phyloP scores from a whole-genome alignment of 1,140 invertebrate species.

The Chlorops oryzae region DNA sequence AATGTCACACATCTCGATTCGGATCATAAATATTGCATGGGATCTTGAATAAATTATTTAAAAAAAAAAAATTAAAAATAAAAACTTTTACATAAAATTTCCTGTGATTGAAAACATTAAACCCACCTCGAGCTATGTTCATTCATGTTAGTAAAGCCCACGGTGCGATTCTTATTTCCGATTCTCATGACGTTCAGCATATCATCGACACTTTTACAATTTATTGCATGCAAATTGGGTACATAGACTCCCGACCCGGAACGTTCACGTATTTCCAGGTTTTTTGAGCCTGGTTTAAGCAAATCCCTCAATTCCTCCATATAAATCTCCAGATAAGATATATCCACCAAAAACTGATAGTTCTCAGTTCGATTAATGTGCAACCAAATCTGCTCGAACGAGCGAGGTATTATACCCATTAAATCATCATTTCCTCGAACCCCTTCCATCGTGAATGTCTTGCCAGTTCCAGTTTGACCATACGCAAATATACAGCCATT shows the following conservation, averaged over 20 bases:
- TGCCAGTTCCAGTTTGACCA: slow-evolving; percentile 91
- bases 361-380: slow-evolving; percentile 81
- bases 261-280: slow-evolving; percentile 65
- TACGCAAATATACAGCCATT: slow-evolving; percentile 97
- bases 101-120: neutral
- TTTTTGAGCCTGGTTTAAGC: slow-evolving; percentile 73
- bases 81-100: neutral
- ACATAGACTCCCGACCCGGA: slow-evolving; percentile 87
- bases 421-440: slow-evolving; percentile 53
- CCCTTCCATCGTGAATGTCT: slow-evolving; percentile 95
- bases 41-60: slow-evolving; percentile 55
- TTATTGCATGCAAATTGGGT: slow-evolving; percentile 81
- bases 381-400: slow-evolving; percentile 93
- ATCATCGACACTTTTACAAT: slow-evolving; percentile 86
- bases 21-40: slow-evolving; percentile 98
- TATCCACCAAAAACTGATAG: slow-evolving; percentile 85
- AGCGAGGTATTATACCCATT: slow-evolving; percentile 85
- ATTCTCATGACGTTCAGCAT: slow-evolving; percentile 83
- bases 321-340: slow-evolving; percentile 92
- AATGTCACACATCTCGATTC: slow-evolving; percentile 90
- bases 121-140: slow-evolving; percentile 78
- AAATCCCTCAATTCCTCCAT: slow-evolving; percentile 91
- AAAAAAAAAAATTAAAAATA: neutral
- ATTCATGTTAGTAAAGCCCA: slow-evolving; percentile 98
- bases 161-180: slow-evolving; percentile 85